These are phyloP conservation scores for Acrossocheilus wenchowensis DNA, from an alignment of 2,797 vertebrate genomes.

Conservation along the genomic window DNA sequence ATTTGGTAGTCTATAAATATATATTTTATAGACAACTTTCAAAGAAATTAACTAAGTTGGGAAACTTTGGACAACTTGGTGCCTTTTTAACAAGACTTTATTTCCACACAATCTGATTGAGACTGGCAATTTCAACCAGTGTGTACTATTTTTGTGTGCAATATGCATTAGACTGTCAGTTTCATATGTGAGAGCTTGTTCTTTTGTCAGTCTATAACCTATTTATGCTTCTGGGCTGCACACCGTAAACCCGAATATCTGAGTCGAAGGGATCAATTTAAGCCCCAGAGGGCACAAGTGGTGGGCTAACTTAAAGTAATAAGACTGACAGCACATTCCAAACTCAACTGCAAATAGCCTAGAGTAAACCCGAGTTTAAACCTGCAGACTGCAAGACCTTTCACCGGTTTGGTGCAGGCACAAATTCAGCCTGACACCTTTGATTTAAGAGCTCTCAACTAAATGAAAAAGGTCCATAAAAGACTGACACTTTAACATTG, in stretches of 20 bases:
- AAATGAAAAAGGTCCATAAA: constrained; percentile 35
- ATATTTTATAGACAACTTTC: background rate
- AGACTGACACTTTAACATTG: constrained; percentile 26
- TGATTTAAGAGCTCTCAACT: constrained; percentile 43
- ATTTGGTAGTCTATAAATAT: too few species aligned
- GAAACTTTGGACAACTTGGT: background rate
- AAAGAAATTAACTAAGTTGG: background rate
- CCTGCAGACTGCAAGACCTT: constrained; percentile 26
- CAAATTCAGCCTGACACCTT: constrained; percentile 16
- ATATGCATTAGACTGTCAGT: background rate
- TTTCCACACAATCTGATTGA: background rate
- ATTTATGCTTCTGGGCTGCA: constrained; percentile 18
- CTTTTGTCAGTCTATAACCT: background rate
- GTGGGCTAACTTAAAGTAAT: constrained; percentile 17
- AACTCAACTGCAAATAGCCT: constrained; percentile 32
- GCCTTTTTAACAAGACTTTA: background rate
- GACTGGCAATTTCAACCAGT: background rate
- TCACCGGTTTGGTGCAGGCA: background rate
- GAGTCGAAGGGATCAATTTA: constrained; percentile 34
- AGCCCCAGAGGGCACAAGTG: constrained; percentile 14
- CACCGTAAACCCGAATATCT: constrained; percentile 57
- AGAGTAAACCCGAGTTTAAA: constrained; percentile 35
- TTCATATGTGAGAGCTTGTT: background rate
- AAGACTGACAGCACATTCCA: constrained; percentile 37
- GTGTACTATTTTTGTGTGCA: background rate